Evolutionary conservation across 2,797 vertebrate genomes (phyloP).

Genomic region (Urophycis tenuis): DNA sequence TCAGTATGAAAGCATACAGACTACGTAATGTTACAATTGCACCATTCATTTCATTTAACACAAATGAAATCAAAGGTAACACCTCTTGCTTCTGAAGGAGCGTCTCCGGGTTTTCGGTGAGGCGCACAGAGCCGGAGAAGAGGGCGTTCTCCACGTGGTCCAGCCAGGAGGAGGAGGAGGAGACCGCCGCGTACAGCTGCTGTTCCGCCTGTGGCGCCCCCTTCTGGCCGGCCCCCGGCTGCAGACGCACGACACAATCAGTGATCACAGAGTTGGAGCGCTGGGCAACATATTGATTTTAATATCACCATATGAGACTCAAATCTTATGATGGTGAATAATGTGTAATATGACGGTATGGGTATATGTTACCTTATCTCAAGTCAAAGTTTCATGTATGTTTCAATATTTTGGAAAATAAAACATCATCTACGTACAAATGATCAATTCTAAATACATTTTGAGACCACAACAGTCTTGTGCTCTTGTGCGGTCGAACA

Average conservation of each 20-base stretch:
- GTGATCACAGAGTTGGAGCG: not conserved
- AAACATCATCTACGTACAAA: too few species aligned
- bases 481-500: too few species aligned
- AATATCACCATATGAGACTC: not conserved
- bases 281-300: not conserved
- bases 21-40: not conserved
- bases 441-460: too few species aligned
- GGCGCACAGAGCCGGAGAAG: constrained; percentile 74
- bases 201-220: constrained; percentile 76
- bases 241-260: not conserved
- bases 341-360: too few species aligned
- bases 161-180: constrained; percentile 85
- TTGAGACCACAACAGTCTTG: too few species aligned
- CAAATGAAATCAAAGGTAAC: too few species aligned
- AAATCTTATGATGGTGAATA: too few species aligned
- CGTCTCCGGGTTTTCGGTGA: constrained; percentile 75
- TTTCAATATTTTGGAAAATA: not conserved
- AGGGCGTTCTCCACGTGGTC: constrained; percentile 84
- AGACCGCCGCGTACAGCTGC: constrained; percentile 82
- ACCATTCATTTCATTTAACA: not conserved
- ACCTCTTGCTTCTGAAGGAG: constrained; percentile 85
- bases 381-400: not conserved
- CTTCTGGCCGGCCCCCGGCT: constrained; percentile 63
- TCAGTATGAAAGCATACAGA: not conserved
- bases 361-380: too few species aligned